A percentile compares a stretch with the other conserved stretches of the same genome.
Evolutionary conservation across 2,113 vertebrate species (phyloP).

Genomic region (Oophaga pumilio): DNA sequence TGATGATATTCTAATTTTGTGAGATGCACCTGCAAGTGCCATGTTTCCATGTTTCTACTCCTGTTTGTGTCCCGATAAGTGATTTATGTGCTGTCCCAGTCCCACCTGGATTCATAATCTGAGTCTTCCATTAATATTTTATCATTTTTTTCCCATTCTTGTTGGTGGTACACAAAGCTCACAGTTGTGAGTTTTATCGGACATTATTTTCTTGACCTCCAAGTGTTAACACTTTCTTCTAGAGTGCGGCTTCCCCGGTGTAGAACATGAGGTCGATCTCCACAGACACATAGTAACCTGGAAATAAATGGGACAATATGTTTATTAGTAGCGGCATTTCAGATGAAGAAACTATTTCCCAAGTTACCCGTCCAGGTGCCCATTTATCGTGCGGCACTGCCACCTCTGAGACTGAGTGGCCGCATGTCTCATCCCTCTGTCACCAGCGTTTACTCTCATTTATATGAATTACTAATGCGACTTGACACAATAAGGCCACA

Average conservation of each 20-base stretch:
- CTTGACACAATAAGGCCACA: constrained; percentile 78
- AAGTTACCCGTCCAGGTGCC: neutral
- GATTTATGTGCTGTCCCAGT: neutral
- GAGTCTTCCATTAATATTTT: neutral
- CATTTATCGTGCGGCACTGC: neutral
- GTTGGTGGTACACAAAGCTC: neutral
- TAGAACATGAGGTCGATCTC: neutral
- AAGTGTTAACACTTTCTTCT: neutral
- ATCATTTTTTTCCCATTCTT: neutral
- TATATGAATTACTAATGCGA: constrained; percentile 73
- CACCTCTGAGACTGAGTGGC: neutral
- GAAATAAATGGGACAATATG: constrained; percentile 17
- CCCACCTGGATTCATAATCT: neutral
- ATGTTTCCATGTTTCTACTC: neutral
- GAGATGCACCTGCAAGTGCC: too few species aligned
- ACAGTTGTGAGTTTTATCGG: neutral
- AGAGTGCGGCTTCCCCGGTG: neutral
- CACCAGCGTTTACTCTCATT: constrained; percentile 74
- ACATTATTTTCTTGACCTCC: neutral
- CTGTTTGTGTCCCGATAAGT: neutral
- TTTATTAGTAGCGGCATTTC: neutral
- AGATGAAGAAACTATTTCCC: neutral
- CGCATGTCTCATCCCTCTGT: constrained; percentile 71
- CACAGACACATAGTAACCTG: neutral
- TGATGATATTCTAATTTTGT: too few species aligned